Evolutionary conservation across 37 sponge, comb jelly and placozoan genomes (phyloP).

Genomic region (Theonella swinhoei): DNA sequence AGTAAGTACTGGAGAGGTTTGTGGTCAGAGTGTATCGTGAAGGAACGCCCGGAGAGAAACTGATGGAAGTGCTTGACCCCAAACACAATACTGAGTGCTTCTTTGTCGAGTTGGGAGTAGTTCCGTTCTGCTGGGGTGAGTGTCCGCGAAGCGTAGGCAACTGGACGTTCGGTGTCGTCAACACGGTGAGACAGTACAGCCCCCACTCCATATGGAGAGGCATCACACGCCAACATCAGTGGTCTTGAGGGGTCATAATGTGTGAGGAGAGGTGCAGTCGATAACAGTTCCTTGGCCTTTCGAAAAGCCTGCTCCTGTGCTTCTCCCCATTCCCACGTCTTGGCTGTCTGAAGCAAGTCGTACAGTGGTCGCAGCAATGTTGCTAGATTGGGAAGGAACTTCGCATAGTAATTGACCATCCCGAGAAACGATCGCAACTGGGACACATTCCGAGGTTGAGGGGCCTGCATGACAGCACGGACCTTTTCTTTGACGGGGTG

Average conservation of each 20-base stretch:
- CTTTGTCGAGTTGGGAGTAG: constrained; percentile 10
- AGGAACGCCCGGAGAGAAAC: constrained; percentile 7
- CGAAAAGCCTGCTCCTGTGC: background rate
- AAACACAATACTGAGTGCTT: background rate
- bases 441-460: constrained; percentile 2
- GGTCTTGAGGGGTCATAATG: background rate
- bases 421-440: constrained; percentile 26
- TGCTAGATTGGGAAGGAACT: constrained; percentile 9
- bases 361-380: background rate
- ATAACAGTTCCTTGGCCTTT: background rate
- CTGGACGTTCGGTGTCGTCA: background rate
- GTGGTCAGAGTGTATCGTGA: constrained; percentile 20
- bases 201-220: constrained; percentile 2
- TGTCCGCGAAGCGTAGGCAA: constrained; percentile 13
- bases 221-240: background rate
- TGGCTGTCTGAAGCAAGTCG: background rate
- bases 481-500: constrained; percentile 22
- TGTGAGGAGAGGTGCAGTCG: background rate
- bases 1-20: constrained; percentile 3
- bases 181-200: constrained; percentile 1
- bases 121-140: background rate
- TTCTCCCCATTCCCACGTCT: background rate
- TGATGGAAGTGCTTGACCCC: constrained; percentile 13
- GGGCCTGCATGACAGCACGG: constrained; percentile 7
- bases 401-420: constrained; percentile 2